Conservation (phyloP, 2,888 invertebrate species). For the Hecatera dysodea region DNA sequence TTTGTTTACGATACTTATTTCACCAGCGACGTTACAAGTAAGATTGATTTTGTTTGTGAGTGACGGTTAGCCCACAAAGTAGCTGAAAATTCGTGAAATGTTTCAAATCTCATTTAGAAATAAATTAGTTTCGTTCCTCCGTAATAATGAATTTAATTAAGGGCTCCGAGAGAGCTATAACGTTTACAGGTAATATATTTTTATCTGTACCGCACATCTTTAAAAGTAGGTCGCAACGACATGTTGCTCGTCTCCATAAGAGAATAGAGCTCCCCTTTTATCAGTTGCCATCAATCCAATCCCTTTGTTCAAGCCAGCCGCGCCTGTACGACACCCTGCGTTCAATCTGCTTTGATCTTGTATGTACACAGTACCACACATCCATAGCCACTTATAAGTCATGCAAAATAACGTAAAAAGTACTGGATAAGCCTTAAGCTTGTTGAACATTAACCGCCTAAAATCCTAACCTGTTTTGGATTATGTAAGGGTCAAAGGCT, state of each 20-base stretch:
- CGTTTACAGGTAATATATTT: slow-evolving; percentile 31
- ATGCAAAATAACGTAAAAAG: slow-evolving; percentile 15
- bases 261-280: slow-evolving; percentile 72
- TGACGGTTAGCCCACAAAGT: not conserved
- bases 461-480: slow-evolving; percentile 45
- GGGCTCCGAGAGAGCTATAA: not conserved
- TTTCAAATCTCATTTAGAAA: slow-evolving; percentile 13
- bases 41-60: slow-evolving; percentile 32
- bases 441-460: slow-evolving; percentile 41
- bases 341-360: slow-evolving; percentile 74
- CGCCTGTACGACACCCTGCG: slow-evolving; percentile 68
- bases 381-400: slow-evolving; percentile 24
- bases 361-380: slow-evolving; percentile 29
- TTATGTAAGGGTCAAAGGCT: slow-evolving; percentile 44
- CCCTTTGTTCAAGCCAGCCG: slow-evolving; percentile 75
- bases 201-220: slow-evolving; percentile 42
- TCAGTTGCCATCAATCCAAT: slow-evolving; percentile 77
- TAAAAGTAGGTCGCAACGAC: slow-evolving; percentile 77
- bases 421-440: slow-evolving; percentile 31
- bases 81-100: slow-evolving; percentile 7
- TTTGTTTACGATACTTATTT: too few relatives aligned
- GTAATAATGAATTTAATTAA: slow-evolving; percentile 50
- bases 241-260: slow-evolving; percentile 74
- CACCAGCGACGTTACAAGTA: slow-evolving; percentile 43
- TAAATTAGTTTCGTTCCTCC: slow-evolving; percentile 20